Base-by-base conservation (phyloP, 2,797 vertebrate genomes). In the Clarias pachynema region DNA sequence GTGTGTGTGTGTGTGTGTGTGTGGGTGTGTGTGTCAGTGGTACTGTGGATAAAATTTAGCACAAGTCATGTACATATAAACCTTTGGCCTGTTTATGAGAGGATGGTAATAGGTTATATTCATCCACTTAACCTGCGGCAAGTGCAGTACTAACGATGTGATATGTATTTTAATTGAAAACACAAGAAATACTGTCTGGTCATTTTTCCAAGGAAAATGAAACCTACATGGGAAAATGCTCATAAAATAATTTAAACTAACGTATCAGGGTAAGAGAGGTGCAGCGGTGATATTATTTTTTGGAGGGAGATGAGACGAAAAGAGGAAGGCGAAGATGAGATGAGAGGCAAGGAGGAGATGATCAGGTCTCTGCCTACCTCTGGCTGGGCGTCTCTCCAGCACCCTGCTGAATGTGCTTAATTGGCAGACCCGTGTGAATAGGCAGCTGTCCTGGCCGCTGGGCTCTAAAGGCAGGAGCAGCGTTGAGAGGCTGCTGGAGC, bases 391-490 rank as follows among this genome's bases (percentile, higher is more conserved):
- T 91, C 91, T 89, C 91, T 91, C n/a, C 87, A 91, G 92, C 91
- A 91, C 92, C 95, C 94, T 93, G 96, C 95, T 97, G 96, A 97
- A 98, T 96, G 95, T 95, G 94, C 92, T 94, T 98, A 97, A 98
- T 98, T 97, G 97, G 95, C 87, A 90, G 91, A 87, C 88, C 86
- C 92, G 89, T 94, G 94, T 95, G 94, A 95, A 96, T 94, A 95
- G 96, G 95, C 97, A 98, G 96, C 97, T 97, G 97, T 96, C 95
- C 92, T 85, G 93, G 93, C 92, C 94, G 92, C 89, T n/a, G 86
- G 91, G 90, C 87, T 88, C 93, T 92, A 93, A 94, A 92, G 93
- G 91, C 89, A 92, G 91, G 88, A 87, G 84, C 87, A 70, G 89
- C 68, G 68, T 85, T 84, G 90, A 93, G 91, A 92, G 86, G 60